phyloP scores from a whole-genome alignment of 2,797 vertebrate species.

The Acestrorhynchus altus region DNA sequence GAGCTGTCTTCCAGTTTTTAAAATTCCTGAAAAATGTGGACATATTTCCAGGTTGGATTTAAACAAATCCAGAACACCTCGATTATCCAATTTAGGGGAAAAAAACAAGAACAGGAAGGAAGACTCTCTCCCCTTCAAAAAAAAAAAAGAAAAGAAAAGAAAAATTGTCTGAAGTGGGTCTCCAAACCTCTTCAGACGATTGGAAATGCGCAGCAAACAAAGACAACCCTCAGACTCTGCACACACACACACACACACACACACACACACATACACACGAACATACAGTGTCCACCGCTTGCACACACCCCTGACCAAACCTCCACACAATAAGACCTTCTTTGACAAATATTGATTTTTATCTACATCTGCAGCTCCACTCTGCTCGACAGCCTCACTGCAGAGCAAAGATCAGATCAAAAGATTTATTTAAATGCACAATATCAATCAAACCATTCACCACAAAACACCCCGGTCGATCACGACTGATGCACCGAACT shows the following conservation, averaged over 20 bases:
- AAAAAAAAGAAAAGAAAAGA: not conserved
- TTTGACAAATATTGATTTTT: not conserved
- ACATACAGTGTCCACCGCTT: slow-evolving; percentile 47
- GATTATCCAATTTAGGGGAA: too few relatives aligned
- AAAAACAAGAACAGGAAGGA: too few relatives aligned
- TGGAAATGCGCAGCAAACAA: slow-evolving; percentile 77
- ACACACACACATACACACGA: slow-evolving; percentile 60
- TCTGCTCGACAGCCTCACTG: not conserved
- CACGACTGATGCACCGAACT: too few relatives aligned
- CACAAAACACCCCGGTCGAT: too few relatives aligned
- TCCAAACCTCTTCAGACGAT: slow-evolving; percentile 52
- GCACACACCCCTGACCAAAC: slow-evolving; percentile 57
- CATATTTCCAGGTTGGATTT: slow-evolving; percentile 17
- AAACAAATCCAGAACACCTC: slow-evolving; percentile 30
- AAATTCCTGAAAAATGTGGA: slow-evolving; percentile 21
- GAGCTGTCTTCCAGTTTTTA: too few relatives aligned
- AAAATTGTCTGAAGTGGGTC: not conserved
- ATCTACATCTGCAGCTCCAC: not conserved
- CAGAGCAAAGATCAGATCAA: not conserved
- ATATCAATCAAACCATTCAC: not conserved
- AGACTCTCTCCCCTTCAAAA: too few relatives aligned
- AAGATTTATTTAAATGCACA: not conserved
- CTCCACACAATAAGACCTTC: slow-evolving; percentile 19
- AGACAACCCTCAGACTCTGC: slow-evolving; percentile 64
- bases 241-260: slow-evolving; percentile 59